phyloP scores from a whole-genome alignment of 1,140 invertebrate genomes.

The Dreissena polymorpha region DNA sequence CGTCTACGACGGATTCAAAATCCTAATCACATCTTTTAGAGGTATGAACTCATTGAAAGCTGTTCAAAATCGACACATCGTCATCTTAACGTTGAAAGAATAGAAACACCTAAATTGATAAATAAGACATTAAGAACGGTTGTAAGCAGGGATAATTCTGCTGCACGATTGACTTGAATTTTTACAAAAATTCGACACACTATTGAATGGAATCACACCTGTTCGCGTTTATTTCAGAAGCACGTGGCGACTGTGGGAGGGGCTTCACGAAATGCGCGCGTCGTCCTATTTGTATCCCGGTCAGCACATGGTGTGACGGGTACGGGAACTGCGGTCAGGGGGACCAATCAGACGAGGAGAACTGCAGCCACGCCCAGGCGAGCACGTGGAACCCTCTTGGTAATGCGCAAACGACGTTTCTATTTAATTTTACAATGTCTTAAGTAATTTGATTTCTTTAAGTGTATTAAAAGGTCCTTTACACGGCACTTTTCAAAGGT shows the following conservation, averaged over 20 bases:
- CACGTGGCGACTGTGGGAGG: slow-evolving; percentile 16
- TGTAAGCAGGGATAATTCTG: background rate
- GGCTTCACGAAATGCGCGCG: slow-evolving; percentile 18
- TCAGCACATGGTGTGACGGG: slow-evolving; percentile 41
- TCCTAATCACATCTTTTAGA: slow-evolving; percentile 45
- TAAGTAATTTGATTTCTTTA: background rate
- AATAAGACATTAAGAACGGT: background rate
- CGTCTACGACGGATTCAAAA: slow-evolving; percentile 47
- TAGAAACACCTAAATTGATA: no score
- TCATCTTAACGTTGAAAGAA: background rate
- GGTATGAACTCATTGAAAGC: slow-evolving; percentile 10
- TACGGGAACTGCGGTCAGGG: slow-evolving; percentile 36
- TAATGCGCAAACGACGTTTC: background rate
- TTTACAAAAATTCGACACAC: no score
- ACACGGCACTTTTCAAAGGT: background rate
- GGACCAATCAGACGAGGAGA: slow-evolving; percentile 35
- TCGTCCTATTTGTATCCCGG: slow-evolving; percentile 36
- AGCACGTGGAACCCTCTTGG: slow-evolving; percentile 25
- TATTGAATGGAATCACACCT: no score
- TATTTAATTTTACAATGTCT: background rate
- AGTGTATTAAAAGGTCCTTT: background rate
- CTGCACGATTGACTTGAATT: background rate
- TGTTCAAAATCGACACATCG: background rate
- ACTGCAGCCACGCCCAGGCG: slow-evolving; percentile 20
- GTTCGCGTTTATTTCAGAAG: slow-evolving; percentile 19